Percentiles rank a stretch among this genome's conserved stretches.
Conservation (phyloP, 1,140 invertebrate genomes). For the Aricia agestis region DNA sequence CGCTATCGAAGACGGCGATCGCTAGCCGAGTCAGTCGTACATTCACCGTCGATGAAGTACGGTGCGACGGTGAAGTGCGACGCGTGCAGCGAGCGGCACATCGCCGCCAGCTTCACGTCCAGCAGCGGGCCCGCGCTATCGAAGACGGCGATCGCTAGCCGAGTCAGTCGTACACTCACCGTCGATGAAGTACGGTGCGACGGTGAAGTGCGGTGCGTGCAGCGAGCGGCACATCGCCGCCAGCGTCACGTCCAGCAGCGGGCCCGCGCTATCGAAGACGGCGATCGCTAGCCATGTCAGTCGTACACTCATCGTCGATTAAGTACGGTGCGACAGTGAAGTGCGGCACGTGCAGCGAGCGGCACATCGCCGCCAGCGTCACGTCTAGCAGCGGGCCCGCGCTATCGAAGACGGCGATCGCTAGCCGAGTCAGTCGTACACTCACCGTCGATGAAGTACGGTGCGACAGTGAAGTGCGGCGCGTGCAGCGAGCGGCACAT, state of each 20-base stretch:
- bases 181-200: conserved; percentile 77
- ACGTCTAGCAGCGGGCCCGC: conserved; percentile 87
- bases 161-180: conserved; percentile 16
- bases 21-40: conserved; percentile 54
- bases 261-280: conserved; percentile 84
- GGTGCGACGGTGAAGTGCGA: conserved; percentile 88
- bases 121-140: conserved; percentile 90
- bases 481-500: conserved; percentile 93
- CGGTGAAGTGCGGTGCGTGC: conserved; percentile 92
- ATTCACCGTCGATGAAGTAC: conserved; percentile 72
- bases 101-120: conserved; percentile 88
- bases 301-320: conserved; percentile 62
- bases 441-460: conserved; percentile 73
- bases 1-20: conserved; percentile 92
- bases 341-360: conserved; percentile 92
- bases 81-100: conserved; percentile 91
- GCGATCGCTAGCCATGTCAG: too few relatives aligned
- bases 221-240: conserved; percentile 91
- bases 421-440: background rate
- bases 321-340: conserved; percentile 82
- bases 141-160: conserved; percentile 87
- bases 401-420: conserved; percentile 77
- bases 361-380: conserved; percentile 93
- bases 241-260: conserved; percentile 87
- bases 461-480: conserved; percentile 88